A percentile compares a stretch with the other conserved stretches of the same genome.
Evolutionary conservation across 1,140 invertebrate genomes (phyloP).

Genomic region (Bombus superbus): DNA sequence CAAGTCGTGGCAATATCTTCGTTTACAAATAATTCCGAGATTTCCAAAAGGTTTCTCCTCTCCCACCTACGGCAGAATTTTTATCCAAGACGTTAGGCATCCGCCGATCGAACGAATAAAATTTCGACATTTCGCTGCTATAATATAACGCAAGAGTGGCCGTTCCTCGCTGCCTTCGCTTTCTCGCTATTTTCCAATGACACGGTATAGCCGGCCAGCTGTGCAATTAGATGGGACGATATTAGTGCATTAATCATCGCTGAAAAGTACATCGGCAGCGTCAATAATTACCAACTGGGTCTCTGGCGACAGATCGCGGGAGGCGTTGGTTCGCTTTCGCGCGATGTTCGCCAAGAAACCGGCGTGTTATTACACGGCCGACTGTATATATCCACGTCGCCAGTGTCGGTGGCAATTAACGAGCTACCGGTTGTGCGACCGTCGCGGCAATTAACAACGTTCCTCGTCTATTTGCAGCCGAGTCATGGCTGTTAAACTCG

Average conservation of each 20-base stretch:
- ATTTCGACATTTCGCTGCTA: neutral
- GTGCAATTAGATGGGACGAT: constrained; percentile 22
- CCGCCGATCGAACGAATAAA: too few species aligned
- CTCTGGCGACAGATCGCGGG: constrained; percentile 23
- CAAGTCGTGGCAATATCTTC: too few species aligned
- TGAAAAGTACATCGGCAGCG: neutral
- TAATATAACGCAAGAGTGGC: neutral
- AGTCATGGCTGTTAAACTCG: neutral
- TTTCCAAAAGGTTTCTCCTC: too few species aligned
- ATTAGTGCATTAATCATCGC: constrained; percentile 20
- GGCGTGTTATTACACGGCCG: constrained; percentile 54
- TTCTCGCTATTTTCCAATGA: constrained; percentile 12
- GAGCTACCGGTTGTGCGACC: constrained; percentile 53
- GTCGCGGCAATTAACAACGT: constrained; percentile 67
- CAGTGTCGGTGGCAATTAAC: constrained; percentile 61
- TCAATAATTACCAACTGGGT: constrained; percentile 21
- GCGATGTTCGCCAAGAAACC: neutral
- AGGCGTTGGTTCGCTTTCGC: constrained; percentile 10
- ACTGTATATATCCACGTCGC: constrained; percentile 28
- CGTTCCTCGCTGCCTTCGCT: neutral
- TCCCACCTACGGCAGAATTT: too few species aligned
- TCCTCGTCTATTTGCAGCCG: constrained; percentile 53
- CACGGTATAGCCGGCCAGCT: neutral
- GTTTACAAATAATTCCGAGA: too few species aligned
- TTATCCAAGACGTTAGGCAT: too few species aligned